Evolutionary conservation across 2,797 vertebrate species (phyloP).

Genomic region (Synaphobranchus kaupii): DNA sequence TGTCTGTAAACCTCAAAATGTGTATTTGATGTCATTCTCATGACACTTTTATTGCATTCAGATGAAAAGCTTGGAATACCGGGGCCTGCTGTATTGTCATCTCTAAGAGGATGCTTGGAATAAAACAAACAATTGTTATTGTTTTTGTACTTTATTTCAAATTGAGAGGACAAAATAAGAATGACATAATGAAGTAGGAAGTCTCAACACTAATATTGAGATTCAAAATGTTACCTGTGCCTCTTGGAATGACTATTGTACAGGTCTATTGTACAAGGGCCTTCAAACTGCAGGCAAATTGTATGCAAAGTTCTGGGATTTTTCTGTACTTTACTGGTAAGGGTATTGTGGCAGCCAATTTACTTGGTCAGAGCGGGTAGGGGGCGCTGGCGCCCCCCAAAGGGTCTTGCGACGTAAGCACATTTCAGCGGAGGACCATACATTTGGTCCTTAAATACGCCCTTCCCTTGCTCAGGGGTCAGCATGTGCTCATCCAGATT

Average conservation of each 20-base stretch:
- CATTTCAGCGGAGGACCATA: not conserved
- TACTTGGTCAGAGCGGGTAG: not conserved
- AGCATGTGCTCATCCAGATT: not conserved
- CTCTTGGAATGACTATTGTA: not conserved
- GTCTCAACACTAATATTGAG: not conserved
- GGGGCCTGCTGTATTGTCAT: not conserved
- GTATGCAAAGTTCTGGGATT: not conserved
- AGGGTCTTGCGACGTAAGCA: not conserved
- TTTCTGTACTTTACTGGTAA: not conserved
- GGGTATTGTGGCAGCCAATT: not conserved
- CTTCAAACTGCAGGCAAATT: not conserved
- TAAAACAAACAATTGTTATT: not conserved
- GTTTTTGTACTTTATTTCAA: not conserved
- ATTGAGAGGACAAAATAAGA: not conserved
- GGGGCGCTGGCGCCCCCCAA: not conserved
- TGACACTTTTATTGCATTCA: not conserved
- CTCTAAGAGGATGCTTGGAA: not conserved
- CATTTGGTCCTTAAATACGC: not conserved
- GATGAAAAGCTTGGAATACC: not conserved
- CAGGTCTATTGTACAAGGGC: not conserved
- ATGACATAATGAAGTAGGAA: not conserved
- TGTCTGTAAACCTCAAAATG: not conserved
- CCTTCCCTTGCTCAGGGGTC: not conserved
- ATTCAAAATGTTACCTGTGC: not conserved
- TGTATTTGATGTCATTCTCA: not conserved